Base-by-base conservation (phyloP, 1,140 invertebrate genomes). In the Antheraea pernyi region DNA sequence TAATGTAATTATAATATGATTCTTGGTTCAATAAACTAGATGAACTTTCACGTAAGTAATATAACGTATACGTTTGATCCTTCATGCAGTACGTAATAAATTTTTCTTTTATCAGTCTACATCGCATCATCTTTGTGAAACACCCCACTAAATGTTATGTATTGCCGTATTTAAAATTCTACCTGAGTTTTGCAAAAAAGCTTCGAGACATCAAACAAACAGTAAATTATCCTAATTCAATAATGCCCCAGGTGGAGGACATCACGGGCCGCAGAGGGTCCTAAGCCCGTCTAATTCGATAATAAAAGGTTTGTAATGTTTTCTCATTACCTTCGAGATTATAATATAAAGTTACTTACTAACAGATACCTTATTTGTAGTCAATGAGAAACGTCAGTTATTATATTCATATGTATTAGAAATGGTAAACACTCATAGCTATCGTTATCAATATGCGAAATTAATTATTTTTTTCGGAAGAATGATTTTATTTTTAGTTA, bases 211-310 rank as follows among this genome's bases (percentile, higher is more conserved):
- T 75, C 72, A 76, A 74, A 81, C 73, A 80, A 81, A 81, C 76
- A 75, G 71, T 75, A 77, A 77, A 77, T 81, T 81, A 81, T 78
- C 79, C 73, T 75, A 77, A 78, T 74, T 71, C 75, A 81, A 76
- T 80, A 78, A 74, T 70, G 70, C 68, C 53, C 19, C 62, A 37
- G 19, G 39, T 67, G 53, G 19, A 69, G 66, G 66, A 68, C 71
- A 68, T 78, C 70, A 68, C 48, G 71, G 70, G 70, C 22, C 48
- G 16, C 68, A 36, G 70, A 74, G 70, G 75, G 75, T 69, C 66
- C 68, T 62, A 53, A 61, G 48, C 53, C 62, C 61, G 42, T 37
- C 64, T 82, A 82, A 80, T 67, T 80, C 72, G 73, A 79, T 82
- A 82, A 80, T 77, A 82, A 78, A 80, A 76, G 78, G 75, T 74